Base-by-base conservation (phyloP, 2,797 vertebrate species). In the Poeciliopsis presidionis region DNA sequence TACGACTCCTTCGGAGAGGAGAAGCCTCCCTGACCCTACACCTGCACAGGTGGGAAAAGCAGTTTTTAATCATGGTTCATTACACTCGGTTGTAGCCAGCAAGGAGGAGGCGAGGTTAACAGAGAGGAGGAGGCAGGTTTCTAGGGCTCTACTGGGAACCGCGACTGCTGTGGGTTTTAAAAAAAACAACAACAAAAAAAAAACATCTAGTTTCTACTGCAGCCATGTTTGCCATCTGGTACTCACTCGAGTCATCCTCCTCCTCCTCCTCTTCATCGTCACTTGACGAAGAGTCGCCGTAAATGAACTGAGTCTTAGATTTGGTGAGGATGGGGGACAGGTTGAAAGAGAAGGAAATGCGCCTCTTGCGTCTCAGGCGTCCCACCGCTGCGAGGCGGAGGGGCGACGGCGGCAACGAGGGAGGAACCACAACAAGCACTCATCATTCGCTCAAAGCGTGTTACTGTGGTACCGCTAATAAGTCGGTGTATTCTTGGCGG, bases 291-390 rank as follows among this genome's bases (percentile, higher is more conserved):
- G 96, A 97, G 95, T 95, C 97, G 92, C 95, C 90, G 90, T 95
- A 96, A 96, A 96, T 89, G 88, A 96, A 84, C 72, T 89, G 91
- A 94, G 95, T 94, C 96, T 97, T 98, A 95, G 96, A 97, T 95
- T 97, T 98, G 95, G 95, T 94, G 94, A 97, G 95, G 91, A 97
- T 96, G 49, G 97, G 97, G 90, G 97, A 97, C 92, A 98, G 94
- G 94, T 88, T 97, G 96, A 98, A 95, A 93, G 97, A 97, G 96
- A 98, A 98, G 91, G 97, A 97, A 92, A 97, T 93, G 90, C 93
- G 93, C 92, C 97, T 96, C 88, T 95, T 94, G 90, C 94, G 96
- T 91, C 95, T 95, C 91, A 88, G 94, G 90, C 90, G 93, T 90
- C 91, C 95, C 87, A 95, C 95, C 47, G 93, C 95, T 97, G 95